These are phyloP conservation scores for Drosophila diplacantha DNA, from an alignment of 2,888 invertebrate species.

Conservation along the genomic window DNA sequence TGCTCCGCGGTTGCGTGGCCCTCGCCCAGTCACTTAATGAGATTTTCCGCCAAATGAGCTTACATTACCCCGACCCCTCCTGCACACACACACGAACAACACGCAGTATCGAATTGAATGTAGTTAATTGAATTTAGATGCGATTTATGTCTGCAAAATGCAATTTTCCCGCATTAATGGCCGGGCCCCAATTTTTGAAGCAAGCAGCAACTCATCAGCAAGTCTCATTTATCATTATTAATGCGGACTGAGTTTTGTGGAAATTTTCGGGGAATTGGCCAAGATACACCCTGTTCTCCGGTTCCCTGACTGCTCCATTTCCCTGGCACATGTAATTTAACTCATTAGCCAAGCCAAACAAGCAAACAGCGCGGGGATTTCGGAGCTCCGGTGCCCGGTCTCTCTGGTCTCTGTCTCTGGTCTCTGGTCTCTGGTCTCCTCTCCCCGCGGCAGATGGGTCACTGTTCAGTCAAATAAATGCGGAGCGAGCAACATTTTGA, in stretches of 20 bases:
- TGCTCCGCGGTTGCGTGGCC: conserved; percentile 38
- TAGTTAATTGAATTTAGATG: conserved; percentile 63
- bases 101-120: conserved; percentile 41
- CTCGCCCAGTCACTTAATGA: conserved; percentile 50
- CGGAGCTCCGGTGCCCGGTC: no score
- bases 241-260: conserved; percentile 9
- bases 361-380: conserved; percentile 16
- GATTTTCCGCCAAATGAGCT: conserved; percentile 61
- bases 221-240: conserved; percentile 39
- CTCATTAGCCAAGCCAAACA: conserved; percentile 48
- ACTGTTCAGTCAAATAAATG: conserved; percentile 22
- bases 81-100: neutral
- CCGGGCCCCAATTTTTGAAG: conserved; percentile 4
- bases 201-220: conserved; percentile 22
- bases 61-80: conserved; percentile 29
- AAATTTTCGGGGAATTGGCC: neutral
- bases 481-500: conserved; percentile 32
- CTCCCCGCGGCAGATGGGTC: conserved; percentile 17
- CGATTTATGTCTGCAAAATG: conserved; percentile 59
- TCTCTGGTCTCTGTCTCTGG: neutral
- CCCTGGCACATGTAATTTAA: conserved; percentile 50
- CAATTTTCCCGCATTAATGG: conserved; percentile 51
- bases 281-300: neutral
- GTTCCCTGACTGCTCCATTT: neutral
- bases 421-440: neutral